A percentile compares a stretch with the other conserved stretches of the same genome.
Conservation (phyloP, 2,888 invertebrate genomes). For the Sesia apiformis region DNA sequence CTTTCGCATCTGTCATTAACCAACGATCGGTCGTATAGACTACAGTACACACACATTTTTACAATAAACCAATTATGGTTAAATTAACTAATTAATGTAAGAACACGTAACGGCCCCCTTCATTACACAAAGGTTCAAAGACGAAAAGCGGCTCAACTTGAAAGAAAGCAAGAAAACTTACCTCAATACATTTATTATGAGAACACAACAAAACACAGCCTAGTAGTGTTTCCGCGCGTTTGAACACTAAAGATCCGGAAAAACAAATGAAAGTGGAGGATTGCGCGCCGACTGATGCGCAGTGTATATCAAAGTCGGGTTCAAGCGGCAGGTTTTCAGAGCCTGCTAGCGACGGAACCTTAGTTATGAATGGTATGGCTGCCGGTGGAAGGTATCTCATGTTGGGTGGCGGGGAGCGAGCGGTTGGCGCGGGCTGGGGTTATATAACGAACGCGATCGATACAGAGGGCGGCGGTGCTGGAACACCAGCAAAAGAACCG, state of each 20-base stretch:
- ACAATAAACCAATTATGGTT: too few species aligned
- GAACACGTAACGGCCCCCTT: too few species aligned
- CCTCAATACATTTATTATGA: conserved; percentile 59
- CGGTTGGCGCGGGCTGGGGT: conserved; percentile 25
- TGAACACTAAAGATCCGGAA: conserved; percentile 21
- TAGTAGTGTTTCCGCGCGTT: conserved; percentile 19
- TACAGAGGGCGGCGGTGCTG: conserved; percentile 37
- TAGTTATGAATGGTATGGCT: conserved; percentile 43
- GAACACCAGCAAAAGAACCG: background rate
- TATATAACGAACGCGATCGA: conserved; percentile 61
- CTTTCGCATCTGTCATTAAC: too few species aligned
- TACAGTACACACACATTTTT: too few species aligned
- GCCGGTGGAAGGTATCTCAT: conserved; percentile 27
- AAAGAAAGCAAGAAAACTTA: conserved; percentile 21
- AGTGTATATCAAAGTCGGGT: conserved; percentile 11
- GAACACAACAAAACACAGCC: conserved; percentile 38
- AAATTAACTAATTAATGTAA: too few species aligned
- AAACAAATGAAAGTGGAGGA: conserved; percentile 44
- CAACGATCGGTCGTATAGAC: too few species aligned
- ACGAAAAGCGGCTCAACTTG: too few species aligned
- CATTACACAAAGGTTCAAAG: too few species aligned
- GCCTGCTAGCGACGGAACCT: conserved; percentile 33
- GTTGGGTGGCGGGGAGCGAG: conserved; percentile 15
- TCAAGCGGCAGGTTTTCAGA: conserved; percentile 18
- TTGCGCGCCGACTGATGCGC: conserved; percentile 44